Conservation (phyloP, 2,797 vertebrate genomes). For the Paratrypauchen microcephalus region DNA sequence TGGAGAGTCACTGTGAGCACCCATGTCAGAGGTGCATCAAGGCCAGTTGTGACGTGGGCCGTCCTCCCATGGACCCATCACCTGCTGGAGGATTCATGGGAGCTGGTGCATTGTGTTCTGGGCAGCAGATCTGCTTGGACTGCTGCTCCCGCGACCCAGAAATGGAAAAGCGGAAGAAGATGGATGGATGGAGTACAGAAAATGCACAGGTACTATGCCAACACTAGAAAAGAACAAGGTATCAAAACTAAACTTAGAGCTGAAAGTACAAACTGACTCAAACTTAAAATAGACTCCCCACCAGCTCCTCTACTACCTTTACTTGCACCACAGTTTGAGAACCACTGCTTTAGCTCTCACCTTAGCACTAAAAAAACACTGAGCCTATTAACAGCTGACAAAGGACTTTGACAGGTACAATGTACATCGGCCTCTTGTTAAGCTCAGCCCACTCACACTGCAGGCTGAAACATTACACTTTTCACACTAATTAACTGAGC, state of each 20-base stretch:
- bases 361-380: neutral
- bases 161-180: too few relatives aligned
- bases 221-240: neutral
- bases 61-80: too few relatives aligned
- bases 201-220: neutral
- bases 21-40: too few relatives aligned
- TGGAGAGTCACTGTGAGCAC: too few relatives aligned
- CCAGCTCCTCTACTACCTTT: neutral
- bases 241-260: too few relatives aligned
- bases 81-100: too few relatives aligned
- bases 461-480: conserved; percentile 32
- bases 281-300: neutral
- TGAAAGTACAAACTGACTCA: too few relatives aligned
- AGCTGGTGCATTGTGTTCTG: too few relatives aligned
- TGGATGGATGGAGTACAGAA: too few relatives aligned
- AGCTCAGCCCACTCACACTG: conserved; percentile 24
- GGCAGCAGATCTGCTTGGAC: too few relatives aligned
- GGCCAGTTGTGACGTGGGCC: too few relatives aligned
- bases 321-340: neutral
- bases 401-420: conserved; percentile 12
- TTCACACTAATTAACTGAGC: conserved; percentile 41
- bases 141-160: too few relatives aligned
- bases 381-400: neutral
- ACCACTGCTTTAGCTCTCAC: neutral
- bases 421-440: conserved; percentile 34